Conservation (phyloP, 2,797 vertebrate species). For the Sebastes umbrosus region DNA sequence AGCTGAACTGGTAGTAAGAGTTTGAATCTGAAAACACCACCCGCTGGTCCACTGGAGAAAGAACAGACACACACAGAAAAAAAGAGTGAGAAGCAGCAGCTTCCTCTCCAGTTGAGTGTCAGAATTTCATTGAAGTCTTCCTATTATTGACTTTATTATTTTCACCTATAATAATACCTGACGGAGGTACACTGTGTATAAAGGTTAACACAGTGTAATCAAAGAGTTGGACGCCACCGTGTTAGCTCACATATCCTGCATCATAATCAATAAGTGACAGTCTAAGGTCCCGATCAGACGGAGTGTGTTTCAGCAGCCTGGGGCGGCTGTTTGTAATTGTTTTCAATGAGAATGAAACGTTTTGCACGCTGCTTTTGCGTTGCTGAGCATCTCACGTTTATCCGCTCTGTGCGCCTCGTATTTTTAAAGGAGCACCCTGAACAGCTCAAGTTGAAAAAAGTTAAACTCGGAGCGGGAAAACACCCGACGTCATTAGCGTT, state of each 20-base stretch:
- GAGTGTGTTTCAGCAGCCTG: too few species aligned
- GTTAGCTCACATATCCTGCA: neutral
- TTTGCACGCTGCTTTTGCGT: too few species aligned
- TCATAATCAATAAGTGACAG: neutral
- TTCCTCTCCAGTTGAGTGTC: neutral
- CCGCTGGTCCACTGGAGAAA: constrained; percentile 89
- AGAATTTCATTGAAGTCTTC: neutral
- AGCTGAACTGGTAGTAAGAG: constrained; percentile 97
- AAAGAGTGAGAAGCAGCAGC: neutral
- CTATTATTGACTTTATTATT: neutral
- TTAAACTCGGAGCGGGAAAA: too few species aligned
- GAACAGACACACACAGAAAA: constrained; percentile 8
- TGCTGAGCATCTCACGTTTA: too few species aligned
- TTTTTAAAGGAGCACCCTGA: too few species aligned
- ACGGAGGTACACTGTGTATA: neutral
- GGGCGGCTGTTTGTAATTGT: too few species aligned
- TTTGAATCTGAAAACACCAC: constrained; percentile 92
- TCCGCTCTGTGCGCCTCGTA: too few species aligned
- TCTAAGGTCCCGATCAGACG: too few species aligned
- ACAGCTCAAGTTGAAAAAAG: rapidly evolving
- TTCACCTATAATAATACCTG: neutral
- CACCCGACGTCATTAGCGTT: too few species aligned
- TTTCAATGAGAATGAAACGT: too few species aligned
- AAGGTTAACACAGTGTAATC: neutral
- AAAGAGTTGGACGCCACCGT: neutral